Evolutionary conservation across 2,797 vertebrate genomes (phyloP).

Genomic region (Muscicapa comitata): DNA sequence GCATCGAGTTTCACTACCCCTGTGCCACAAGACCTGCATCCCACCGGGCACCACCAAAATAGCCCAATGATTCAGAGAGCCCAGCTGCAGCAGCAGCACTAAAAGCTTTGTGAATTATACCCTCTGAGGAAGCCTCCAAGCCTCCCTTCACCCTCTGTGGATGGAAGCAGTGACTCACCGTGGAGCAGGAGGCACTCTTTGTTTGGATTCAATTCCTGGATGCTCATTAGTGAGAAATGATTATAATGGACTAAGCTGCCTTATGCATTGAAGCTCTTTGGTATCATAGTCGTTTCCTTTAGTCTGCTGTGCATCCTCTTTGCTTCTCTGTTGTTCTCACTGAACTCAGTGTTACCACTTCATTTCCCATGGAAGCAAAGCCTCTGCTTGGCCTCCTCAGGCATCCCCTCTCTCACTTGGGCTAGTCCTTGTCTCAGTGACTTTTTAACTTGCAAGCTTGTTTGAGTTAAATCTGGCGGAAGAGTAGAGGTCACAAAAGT

Average conservation of each 20-base stretch:
- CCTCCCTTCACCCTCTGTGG: neutral
- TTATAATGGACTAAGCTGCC: neutral
- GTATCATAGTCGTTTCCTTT: neutral
- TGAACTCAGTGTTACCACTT: neutral
- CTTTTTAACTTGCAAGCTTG: neutral
- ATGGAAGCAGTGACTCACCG: conserved; percentile 13
- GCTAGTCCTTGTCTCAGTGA: neutral
- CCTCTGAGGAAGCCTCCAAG: conserved; percentile 23
- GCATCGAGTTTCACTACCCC: neutral
- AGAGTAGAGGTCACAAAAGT: conserved; percentile 31
- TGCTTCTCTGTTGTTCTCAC: neutral
- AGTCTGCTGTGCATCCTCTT: neutral
- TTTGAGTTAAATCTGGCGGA: neutral
- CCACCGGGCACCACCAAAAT: conserved; percentile 22
- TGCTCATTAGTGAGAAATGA: neutral
- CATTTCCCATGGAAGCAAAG: neutral
- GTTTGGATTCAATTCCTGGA: neutral
- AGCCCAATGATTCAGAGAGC: conserved; percentile 45
- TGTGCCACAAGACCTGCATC: conserved; percentile 24
- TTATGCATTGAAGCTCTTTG: neutral
- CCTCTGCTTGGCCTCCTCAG: neutral
- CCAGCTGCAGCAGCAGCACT: conserved; percentile 21
- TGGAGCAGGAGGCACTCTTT: neutral
- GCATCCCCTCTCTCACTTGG: neutral
- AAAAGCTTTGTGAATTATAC: conserved; percentile 5